Percentiles rank a stretch among this genome's conserved stretches.
Conservation (phyloP, 1,140 invertebrate species). For the Camponotus floridanus region DNA sequence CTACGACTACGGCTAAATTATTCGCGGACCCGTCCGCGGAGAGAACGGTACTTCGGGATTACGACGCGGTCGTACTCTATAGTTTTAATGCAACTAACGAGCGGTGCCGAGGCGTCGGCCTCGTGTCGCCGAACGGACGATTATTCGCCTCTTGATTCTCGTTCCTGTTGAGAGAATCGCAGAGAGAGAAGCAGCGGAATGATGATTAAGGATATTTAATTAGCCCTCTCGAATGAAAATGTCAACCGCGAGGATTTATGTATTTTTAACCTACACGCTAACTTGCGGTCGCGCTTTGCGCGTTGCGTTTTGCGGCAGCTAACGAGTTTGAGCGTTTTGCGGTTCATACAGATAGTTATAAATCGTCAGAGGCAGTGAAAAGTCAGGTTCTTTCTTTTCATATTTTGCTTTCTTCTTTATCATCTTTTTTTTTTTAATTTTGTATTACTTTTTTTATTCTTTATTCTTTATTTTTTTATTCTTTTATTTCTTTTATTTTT, state of each 20-base stretch:
- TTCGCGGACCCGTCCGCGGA: conserved; percentile 65
- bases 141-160: conserved; percentile 36
- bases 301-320: neutral
- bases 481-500: too few relatives aligned
- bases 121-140: conserved; percentile 14
- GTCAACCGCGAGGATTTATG: conserved; percentile 7
- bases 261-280: neutral
- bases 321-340: neutral
- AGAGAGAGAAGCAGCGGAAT: neutral
- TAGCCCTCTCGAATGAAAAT: neutral
- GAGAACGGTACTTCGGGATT: conserved; percentile 63
- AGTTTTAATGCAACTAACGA: conserved; percentile 44
- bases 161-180: neutral
- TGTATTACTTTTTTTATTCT: too few relatives aligned
- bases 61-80: conserved; percentile 33
- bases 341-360: neutral
- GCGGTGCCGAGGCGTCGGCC: conserved; percentile 52
- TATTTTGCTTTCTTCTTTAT: neutral
- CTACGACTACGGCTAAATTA: conserved; percentile 69
- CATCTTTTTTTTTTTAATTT: neutral
- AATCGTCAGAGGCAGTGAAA: neutral
- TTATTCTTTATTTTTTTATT: too few relatives aligned
- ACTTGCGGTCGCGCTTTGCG: neutral
- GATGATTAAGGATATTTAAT: conserved; percentile 36
- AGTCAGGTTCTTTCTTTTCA: neutral